A percentile compares a stretch with the other conserved stretches of the same genome.
These are phyloP conservation scores for Nyleta sp. DNA, from an alignment of 2,888 invertebrate genomes.

Conservation along the genomic window DNA sequence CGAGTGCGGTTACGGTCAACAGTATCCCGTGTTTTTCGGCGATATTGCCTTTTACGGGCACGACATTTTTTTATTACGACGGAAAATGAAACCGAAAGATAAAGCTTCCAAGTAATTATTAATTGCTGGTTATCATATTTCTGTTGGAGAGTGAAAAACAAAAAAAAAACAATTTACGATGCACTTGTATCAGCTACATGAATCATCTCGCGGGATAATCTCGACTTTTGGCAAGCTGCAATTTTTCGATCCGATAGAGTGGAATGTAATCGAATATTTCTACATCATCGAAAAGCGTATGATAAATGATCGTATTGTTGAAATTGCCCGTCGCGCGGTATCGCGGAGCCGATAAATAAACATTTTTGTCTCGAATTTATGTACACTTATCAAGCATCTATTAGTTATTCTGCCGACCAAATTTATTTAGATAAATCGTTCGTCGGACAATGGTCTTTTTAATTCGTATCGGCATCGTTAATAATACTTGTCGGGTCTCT, in stretches of 20 bases:
- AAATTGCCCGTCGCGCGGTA: slow-evolving; percentile 17
- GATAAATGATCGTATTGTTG: slow-evolving; percentile 52
- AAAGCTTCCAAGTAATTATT: no score
- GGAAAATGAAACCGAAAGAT: no score
- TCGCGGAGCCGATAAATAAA: slow-evolving; percentile 43
- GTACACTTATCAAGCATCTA: slow-evolving; percentile 21
- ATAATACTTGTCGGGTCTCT: slow-evolving; percentile 34
- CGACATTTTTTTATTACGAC: no score
- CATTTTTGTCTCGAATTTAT: slow-evolving; percentile 25
- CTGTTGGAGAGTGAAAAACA: no score
- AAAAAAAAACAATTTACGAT: slow-evolving; percentile 14
- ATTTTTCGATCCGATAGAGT: slow-evolving; percentile 65
- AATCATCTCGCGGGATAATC: slow-evolving; percentile 40
- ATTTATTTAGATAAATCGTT: slow-evolving; percentile 46
- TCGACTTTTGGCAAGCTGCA: slow-evolving; percentile 51
- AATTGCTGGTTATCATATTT: no score
- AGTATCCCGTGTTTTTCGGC: no score
- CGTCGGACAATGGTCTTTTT: no score
- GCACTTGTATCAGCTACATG: slow-evolving; percentile 32
- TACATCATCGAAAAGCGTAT: slow-evolving; percentile 42
- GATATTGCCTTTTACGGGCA: no score
- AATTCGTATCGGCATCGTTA: slow-evolving; percentile 24
- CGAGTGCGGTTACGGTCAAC: background rate
- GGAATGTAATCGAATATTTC: slow-evolving; percentile 61
- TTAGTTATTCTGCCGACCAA: slow-evolving; percentile 20